phyloP scores from a whole-genome alignment of 2,113 vertebrate species.

The Pollimyrus isidori region DNA sequence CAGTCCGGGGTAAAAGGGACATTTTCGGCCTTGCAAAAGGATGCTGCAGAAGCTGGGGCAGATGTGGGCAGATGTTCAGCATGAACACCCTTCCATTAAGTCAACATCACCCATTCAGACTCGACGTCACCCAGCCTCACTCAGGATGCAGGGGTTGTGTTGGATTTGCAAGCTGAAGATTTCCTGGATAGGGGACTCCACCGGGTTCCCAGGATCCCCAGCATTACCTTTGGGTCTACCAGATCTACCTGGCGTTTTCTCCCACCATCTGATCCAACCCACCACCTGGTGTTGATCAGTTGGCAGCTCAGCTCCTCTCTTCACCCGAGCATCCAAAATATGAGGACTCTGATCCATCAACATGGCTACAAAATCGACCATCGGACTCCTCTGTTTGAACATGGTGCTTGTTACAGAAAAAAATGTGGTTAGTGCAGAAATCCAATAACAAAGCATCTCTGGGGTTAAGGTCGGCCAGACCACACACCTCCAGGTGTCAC shows the following conservation, averaged over 20 bases:
- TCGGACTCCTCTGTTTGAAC: not conserved
- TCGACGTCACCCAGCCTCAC: not conserved
- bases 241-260: not conserved
- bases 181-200: not conserved
- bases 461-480: not conserved
- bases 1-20: not conserved
- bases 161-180: not conserved
- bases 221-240: not conserved
- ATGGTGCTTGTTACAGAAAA: not conserved
- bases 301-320: not conserved
- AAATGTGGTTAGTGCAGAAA: not conserved
- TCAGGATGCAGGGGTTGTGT: not conserved
- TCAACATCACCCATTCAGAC: not conserved
- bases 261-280: no score
- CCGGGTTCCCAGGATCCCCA: not conserved
- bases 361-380: not conserved
- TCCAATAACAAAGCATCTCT: not conserved
- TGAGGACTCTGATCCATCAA: not conserved
- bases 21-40: not conserved
- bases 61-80: not conserved
- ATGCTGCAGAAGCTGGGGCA: not conserved
- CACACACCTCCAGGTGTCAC: not conserved
- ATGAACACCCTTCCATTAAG: not conserved
- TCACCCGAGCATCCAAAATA: not conserved
- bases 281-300: not conserved